These are phyloP conservation scores for Xenopus tropicalis DNA, from an alignment of 2,113 vertebrate genomes.

Conservation along the genomic window DNA sequence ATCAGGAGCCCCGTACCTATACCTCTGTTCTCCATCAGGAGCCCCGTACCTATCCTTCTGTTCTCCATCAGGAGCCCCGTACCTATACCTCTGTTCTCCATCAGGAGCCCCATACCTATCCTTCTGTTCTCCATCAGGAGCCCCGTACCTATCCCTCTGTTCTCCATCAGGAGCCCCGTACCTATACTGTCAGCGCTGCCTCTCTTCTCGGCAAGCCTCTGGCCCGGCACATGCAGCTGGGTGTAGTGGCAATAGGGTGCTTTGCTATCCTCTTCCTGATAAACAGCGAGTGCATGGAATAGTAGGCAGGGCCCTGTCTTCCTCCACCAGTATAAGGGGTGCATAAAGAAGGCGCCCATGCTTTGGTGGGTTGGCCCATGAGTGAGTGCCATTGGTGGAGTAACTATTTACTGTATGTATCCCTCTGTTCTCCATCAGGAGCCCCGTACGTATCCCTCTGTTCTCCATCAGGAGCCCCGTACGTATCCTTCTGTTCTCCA, in stretches of 20 bases:
- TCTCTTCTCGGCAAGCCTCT: slow-evolving; percentile 66
- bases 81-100: too few species aligned
- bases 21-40: too few species aligned
- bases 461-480: too few species aligned
- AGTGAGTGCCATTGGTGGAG: slow-evolving; percentile 60
- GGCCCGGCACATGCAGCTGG: slow-evolving; percentile 71
- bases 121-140: too few species aligned
- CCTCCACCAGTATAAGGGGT: slow-evolving; percentile 80
- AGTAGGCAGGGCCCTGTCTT: slow-evolving; percentile 61
- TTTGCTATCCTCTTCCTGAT: slow-evolving; percentile 49
- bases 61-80: too few species aligned
- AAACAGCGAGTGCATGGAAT: slow-evolving; percentile 58
- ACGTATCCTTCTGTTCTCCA: too few species aligned
- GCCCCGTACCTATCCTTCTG: background rate
- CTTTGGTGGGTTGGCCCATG: slow-evolving; percentile 78
- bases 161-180: too few species aligned
- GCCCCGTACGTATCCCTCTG: too few species aligned
- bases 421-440: too few species aligned
- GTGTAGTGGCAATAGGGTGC: slow-evolving; percentile 64
- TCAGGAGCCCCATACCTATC: too few species aligned
- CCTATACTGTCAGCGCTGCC: slow-evolving; percentile 77
- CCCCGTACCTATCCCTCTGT: too few species aligned
- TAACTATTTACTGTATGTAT: slow-evolving; percentile 55
- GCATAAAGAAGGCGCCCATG: slow-evolving; percentile 77
- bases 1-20: too few species aligned